Conservation (phyloP, 1,140 invertebrate genomes). For the Sarcophaga peregrina region DNA sequence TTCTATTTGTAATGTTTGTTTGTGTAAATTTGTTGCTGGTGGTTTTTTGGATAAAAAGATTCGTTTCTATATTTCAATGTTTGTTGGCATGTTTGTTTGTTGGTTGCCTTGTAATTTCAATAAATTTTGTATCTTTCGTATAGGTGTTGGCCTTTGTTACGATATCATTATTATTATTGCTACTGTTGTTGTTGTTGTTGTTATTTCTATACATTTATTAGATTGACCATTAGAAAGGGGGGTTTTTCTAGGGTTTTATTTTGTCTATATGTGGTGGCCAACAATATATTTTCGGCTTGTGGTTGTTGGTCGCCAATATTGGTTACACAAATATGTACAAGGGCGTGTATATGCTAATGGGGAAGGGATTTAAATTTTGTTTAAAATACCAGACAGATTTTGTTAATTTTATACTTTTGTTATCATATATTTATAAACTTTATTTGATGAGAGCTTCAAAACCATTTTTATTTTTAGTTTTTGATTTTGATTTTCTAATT, state of each 20-base stretch:
- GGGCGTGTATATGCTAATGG: too few relatives aligned
- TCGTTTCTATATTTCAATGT: conserved; percentile 1
- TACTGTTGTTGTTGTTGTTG: not conserved
- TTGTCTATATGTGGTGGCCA: not conserved
- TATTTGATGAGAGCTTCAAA: not conserved
- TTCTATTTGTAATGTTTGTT: not conserved
- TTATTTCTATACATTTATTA: too few relatives aligned
- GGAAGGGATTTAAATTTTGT: not conserved
- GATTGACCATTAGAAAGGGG: too few relatives aligned
- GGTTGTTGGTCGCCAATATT: not conserved
- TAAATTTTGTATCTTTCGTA: not conserved
- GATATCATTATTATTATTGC: not conserved
- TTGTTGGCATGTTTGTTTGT: not conserved
- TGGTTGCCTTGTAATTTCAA: not conserved
- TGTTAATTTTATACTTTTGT: conserved; percentile 5
- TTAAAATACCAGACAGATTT: not conserved
- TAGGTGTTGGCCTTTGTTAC: not conserved
- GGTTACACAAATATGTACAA: too few relatives aligned
- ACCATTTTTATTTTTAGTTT: not conserved
- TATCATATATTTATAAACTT: conserved; percentile 1
- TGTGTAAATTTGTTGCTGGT: conserved; percentile 17
- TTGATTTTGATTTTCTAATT: not conserved
- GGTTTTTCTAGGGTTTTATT: not conserved
- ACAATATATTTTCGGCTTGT: not conserved
- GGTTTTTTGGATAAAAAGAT: not conserved